Percentiles rank a stretch among this genome's conserved stretches.
phyloP scores from a whole-genome alignment of 1,140 invertebrate species.

The Lordiphosa stackelbergi region DNA sequence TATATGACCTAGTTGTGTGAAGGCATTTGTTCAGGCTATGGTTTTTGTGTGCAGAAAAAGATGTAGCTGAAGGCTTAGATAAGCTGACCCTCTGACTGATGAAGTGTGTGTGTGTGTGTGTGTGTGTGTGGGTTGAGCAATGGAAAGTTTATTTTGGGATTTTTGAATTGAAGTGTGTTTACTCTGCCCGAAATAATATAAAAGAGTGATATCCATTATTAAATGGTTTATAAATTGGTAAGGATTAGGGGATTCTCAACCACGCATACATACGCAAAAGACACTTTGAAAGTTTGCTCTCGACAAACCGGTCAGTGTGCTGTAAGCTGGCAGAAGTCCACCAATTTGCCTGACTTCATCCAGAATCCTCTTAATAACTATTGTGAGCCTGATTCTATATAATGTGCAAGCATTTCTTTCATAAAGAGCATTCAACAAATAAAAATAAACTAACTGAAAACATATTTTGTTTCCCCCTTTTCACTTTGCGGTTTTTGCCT shows the following conservation, averaged over 20 bases:
- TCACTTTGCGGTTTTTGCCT: conserved; percentile 44
- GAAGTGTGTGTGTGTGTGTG: conserved; percentile 24
- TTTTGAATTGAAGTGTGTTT: conserved; percentile 4
- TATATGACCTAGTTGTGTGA: conserved; percentile 37
- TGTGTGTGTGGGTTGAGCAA: neutral
- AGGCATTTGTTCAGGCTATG: conserved; percentile 26
- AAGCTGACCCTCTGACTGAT: conserved; percentile 27
- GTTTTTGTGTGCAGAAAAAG: conserved; percentile 28
- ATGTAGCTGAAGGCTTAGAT: conserved; percentile 39
- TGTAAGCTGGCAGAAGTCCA: too few species aligned
- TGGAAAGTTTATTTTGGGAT: conserved; percentile 3
- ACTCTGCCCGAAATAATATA: too few species aligned
- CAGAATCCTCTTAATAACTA: too few species aligned
- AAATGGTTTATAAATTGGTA: too few species aligned
- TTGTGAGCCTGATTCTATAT: too few species aligned
- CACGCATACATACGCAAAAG: too few species aligned
- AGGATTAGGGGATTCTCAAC: too few species aligned
- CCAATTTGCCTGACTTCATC: too few species aligned
- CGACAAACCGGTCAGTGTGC: too few species aligned
- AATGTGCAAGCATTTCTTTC: neutral
- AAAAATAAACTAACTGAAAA: conserved; percentile 5
- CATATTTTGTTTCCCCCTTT: conserved; percentile 22
- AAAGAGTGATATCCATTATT: too few species aligned
- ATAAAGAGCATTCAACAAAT: conserved; percentile 16
- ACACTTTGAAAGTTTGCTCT: too few species aligned